These are phyloP conservation scores for Lerista edwardsae DNA, from an alignment of 2,797 vertebrate genomes.

Conservation along the genomic window DNA sequence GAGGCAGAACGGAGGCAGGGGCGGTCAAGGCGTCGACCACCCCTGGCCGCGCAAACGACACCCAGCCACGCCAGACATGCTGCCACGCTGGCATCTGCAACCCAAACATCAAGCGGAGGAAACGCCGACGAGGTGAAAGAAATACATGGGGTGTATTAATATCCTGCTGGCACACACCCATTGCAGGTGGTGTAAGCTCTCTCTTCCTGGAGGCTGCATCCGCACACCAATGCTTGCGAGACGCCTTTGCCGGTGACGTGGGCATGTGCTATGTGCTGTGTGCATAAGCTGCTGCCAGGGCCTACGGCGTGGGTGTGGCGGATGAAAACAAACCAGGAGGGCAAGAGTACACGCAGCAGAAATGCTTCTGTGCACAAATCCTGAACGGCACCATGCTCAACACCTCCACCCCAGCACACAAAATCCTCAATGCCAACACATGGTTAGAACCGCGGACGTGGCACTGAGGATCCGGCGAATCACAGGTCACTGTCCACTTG, in stretches of 20 bases:
- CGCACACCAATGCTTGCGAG: fast-evolving
- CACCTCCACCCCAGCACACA: background rate
- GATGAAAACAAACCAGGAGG: background rate
- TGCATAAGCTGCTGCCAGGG: background rate
- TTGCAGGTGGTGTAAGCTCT: fast-evolving
- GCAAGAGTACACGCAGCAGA: background rate
- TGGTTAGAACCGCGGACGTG: fast-evolving
- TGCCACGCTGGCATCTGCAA: background rate
- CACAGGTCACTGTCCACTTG: too few relatives aligned
- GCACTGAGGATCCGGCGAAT: too few relatives aligned
- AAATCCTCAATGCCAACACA: background rate
- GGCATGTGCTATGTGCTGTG: background rate
- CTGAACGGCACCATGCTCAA: background rate
- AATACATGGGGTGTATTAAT: fast-evolving
- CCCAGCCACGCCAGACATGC: fast-evolving
- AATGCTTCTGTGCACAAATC: background rate
- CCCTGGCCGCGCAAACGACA: fast-evolving
- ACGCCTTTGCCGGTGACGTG: background rate
- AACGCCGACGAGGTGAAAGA: fast-evolving
- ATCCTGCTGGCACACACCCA: fast-evolving
- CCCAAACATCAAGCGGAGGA: fast-evolving
- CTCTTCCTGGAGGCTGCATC: background rate
- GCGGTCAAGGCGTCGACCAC: background rate
- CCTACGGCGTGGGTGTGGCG: background rate
- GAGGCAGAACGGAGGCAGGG: background rate